Evolutionary conservation across 2,797 vertebrate species (phyloP).

Genomic region (Streptopelia turtur): DNA sequence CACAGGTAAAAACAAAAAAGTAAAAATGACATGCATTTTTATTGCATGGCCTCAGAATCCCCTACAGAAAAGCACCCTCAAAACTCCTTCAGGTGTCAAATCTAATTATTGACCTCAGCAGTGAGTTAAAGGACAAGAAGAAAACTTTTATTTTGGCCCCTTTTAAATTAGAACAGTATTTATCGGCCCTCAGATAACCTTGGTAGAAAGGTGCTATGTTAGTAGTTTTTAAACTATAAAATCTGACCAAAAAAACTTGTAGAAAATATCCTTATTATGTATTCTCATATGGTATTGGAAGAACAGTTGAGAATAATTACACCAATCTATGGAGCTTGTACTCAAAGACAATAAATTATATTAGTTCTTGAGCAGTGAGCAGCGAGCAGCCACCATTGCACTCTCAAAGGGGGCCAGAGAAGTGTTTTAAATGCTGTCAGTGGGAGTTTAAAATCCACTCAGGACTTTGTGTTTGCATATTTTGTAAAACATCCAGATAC

Average conservation of each 20-base stretch:
- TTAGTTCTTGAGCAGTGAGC: not conserved
- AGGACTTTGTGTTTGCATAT: not conserved
- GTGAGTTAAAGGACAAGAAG: not conserved
- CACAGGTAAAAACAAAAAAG: not conserved
- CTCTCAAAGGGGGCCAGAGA: not conserved
- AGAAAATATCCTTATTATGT: not conserved
- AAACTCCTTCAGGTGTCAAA: not conserved
- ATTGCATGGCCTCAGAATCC: not conserved
- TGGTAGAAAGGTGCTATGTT: not conserved
- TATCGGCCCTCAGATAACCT: not conserved
- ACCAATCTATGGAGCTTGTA: not conserved
- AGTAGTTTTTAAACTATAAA: not conserved
- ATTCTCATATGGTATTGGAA: not conserved
- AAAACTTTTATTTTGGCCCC: not conserved
- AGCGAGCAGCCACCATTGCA: not conserved
- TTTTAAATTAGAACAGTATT: not conserved
- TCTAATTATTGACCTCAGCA: not conserved
- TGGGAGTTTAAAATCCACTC: not conserved
- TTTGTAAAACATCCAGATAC: not conserved
- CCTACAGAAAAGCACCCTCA: not conserved
- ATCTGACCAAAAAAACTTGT: not conserved
- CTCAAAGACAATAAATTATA: not conserved
- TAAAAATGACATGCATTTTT: not conserved
- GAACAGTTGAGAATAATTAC: not conserved
- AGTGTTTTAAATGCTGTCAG: not conserved